Conservation (phyloP, 2,888 invertebrate genomes). For the Falcaria lacertinaria region DNA sequence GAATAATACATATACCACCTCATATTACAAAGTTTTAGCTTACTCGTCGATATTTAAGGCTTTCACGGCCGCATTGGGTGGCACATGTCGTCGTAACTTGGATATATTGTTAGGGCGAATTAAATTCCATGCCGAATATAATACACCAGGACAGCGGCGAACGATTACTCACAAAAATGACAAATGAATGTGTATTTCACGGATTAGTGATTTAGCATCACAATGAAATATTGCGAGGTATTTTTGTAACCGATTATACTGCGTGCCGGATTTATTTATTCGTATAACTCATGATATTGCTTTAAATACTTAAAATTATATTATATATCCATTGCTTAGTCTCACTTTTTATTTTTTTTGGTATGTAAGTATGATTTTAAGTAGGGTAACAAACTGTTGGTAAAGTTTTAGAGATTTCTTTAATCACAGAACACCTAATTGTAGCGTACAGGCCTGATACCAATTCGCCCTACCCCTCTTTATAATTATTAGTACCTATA, state of each 20-base stretch:
- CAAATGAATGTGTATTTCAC: conserved; percentile 63
- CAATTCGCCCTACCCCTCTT: no score
- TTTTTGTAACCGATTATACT: conserved; percentile 22
- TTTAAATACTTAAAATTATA: no score
- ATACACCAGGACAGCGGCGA: conserved; percentile 45
- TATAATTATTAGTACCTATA: neutral
- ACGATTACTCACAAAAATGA: conserved; percentile 64
- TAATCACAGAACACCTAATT: no score
- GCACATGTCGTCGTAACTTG: conserved; percentile 32
- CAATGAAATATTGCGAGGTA: conserved; percentile 24
- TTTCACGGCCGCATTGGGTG: conserved; percentile 27
- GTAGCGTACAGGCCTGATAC: no score
- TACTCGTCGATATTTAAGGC: neutral
- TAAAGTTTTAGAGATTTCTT: no score
- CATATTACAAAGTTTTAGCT: no score
- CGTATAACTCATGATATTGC: neutral
- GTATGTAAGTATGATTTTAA: no score
- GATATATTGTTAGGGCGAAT: conserved; percentile 37
- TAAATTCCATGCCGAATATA: conserved; percentile 58
- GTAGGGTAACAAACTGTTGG: no score
- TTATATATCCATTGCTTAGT: no score
- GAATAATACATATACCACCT: no score
- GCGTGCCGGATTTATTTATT: conserved; percentile 22
- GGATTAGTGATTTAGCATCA: conserved; percentile 57
- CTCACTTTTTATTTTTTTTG: no score